Percentiles rank a stretch among this genome's conserved stretches.
phyloP scores from a whole-genome alignment of 2,888 invertebrate genomes.

The Aphidius colemani region DNA sequence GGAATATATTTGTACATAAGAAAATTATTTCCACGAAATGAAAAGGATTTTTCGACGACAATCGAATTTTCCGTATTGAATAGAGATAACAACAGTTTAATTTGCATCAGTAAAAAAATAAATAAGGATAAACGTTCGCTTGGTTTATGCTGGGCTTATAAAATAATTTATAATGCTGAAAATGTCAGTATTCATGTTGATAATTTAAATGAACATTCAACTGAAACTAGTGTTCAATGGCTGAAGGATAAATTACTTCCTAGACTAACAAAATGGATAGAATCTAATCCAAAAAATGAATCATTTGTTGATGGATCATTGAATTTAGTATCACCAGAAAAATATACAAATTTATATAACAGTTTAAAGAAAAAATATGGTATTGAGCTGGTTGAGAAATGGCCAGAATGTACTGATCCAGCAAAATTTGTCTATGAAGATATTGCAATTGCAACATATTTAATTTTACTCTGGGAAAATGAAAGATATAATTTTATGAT shows the following conservation, averaged over 20 bases:
- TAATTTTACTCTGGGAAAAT: conserved; percentile 79
- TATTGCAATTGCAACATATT: conserved; percentile 88
- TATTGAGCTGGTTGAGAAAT: conserved; percentile 74
- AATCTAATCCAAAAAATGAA: conserved; percentile 52
- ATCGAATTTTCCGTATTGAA: conserved; percentile 54
- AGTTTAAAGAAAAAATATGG: conserved; percentile 80
- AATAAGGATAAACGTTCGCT: conserved; percentile 54
- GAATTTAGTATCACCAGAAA: conserved; percentile 68
- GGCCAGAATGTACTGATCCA: conserved; percentile 94
- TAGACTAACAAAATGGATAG: conserved; percentile 69
- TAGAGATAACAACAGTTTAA: conserved; percentile 55
- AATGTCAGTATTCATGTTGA: conserved; percentile 29
- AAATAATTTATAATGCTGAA: conserved; percentile 38
- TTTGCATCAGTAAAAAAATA: conserved; percentile 62
- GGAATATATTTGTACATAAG: conserved; percentile 57
- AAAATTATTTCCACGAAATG: conserved; percentile 59
- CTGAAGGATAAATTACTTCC: conserved; percentile 64
- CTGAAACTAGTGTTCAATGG: conserved; percentile 60
- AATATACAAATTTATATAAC: conserved; percentile 75
- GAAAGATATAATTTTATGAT: conserved; percentile 60
- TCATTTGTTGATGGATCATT: conserved; percentile 63
- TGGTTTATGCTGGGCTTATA: conserved; percentile 55
- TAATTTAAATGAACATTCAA: conserved; percentile 24
- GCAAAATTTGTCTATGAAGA: conserved; percentile 96
- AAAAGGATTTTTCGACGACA: conserved; percentile 57